Percentiles rank a stretch among this genome's conserved stretches.
These are phyloP conservation scores for Chrysemys picta DNA, from an alignment of 2,113 vertebrate species.

Conservation along the genomic window DNA sequence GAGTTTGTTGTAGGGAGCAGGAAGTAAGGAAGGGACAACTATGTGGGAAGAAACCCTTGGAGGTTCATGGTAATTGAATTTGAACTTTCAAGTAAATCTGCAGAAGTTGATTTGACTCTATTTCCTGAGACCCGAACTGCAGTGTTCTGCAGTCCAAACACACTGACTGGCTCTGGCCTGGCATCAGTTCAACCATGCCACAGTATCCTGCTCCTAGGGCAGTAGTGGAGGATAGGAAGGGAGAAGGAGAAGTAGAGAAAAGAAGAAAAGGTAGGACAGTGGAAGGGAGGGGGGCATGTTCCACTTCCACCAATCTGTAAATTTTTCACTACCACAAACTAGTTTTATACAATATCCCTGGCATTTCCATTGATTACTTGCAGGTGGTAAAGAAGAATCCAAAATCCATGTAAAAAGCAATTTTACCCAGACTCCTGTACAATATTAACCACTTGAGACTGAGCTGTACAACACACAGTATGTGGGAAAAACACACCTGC, in stretches of 20 bases:
- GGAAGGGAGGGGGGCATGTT: not conserved
- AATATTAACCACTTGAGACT: not conserved
- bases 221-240: not conserved
- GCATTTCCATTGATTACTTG: not conserved
- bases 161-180: not conserved
- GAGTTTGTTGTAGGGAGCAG: not conserved
- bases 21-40: not conserved
- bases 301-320: not conserved
- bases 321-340: not conserved
- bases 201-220: not conserved
- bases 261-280: not conserved
- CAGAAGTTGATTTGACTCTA: not conserved
- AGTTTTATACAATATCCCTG: not conserved
- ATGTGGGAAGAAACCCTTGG: not conserved
- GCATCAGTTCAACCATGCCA: not conserved
- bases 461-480: not conserved
- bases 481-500: conserved; percentile 21
- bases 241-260: not conserved
- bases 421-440: not conserved
- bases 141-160: not conserved
- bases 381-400: not conserved
- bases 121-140: not conserved
- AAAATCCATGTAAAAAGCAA: not conserved
- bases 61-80: not conserved
- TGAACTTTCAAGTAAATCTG: not conserved